Percentiles rank a stretch among this genome's conserved stretches.
Conservation (phyloP, 2,888 invertebrate species). For the Brassicogethes aeneus region DNA sequence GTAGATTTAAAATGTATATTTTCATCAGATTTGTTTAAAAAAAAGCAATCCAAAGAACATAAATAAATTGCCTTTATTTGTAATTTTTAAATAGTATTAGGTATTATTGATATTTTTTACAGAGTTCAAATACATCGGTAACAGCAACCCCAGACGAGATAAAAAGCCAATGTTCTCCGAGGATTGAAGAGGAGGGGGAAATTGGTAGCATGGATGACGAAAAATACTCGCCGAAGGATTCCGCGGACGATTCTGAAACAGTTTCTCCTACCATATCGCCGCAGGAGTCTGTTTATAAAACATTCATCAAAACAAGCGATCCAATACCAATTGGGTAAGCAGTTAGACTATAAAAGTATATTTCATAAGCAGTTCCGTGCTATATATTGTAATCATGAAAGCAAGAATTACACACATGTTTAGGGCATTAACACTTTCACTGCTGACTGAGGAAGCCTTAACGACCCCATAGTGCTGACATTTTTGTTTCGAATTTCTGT, state of each 20-base stretch:
- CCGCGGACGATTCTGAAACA: conserved; percentile 9
- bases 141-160: conserved; percentile 45
- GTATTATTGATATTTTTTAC: conserved; percentile 18
- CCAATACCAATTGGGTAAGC: conserved; percentile 68
- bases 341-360: background rate
- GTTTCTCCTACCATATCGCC: conserved; percentile 20
- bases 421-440: no score
- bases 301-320: conserved; percentile 52
- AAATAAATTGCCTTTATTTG: background rate
- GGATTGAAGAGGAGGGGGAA: conserved; percentile 69
- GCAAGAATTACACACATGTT: no score
- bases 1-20: background rate
- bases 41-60: conserved; percentile 6
- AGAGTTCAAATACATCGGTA: conserved; percentile 58
- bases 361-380: no score
- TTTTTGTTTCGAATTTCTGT: no score
- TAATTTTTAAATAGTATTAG: conserved; percentile 7
- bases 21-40: conserved; percentile 1
- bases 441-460: no score
- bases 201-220: conserved; percentile 29
- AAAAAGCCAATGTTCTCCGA: conserved; percentile 40
- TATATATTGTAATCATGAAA: no score
- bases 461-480: no score
- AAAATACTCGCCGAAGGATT: conserved; percentile 6
- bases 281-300: conserved; percentile 27